Conservation (phyloP, 2,797 vertebrate species). For the Sebastes reedi region DNA sequence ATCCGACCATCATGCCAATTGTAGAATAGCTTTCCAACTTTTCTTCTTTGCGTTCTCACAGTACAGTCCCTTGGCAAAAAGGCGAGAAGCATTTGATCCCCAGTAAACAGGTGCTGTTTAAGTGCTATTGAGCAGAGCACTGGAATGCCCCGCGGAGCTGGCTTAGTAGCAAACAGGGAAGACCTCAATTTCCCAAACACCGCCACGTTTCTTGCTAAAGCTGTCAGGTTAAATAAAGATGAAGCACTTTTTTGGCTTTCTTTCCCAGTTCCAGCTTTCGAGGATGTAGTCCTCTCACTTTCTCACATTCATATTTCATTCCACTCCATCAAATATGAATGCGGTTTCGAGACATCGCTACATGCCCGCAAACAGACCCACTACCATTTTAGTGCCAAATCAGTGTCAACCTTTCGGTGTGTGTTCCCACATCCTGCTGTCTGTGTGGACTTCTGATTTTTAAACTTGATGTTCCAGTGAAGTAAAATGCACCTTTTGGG, state of each 20-base stretch:
- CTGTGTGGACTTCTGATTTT: neutral
- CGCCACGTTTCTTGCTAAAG: constrained; percentile 13
- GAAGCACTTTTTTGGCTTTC: neutral
- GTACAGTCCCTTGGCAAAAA: neutral
- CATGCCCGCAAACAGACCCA: constrained; percentile 36
- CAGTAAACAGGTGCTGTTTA: constrained; percentile 15
- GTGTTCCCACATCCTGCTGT: neutral
- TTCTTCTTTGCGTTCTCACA: constrained; percentile 10
- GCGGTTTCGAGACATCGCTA: constrained; percentile 28
- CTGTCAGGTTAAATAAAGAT: constrained; percentile 51
- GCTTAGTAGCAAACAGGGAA: neutral
- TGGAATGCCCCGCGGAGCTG: constrained; percentile 4
- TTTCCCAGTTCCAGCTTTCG: constrained; percentile 18
- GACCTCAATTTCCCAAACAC: constrained; percentile 39
- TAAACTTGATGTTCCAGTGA: neutral
- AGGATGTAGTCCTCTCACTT: constrained; percentile 40
- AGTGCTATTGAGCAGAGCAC: constrained; percentile 27
- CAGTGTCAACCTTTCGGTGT: neutral
- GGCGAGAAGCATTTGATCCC: constrained; percentile 13
- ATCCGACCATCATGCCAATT: neutral
- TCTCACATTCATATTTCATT: constrained; percentile 65
- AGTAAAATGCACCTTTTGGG: neutral
- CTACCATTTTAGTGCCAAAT: constrained; percentile 29
- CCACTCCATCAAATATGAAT: constrained; percentile 56
- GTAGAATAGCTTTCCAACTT: constrained; percentile 5